Evolutionary conservation across 2,113 vertebrate genomes (phyloP).

Genomic region (Parotia lawesii): DNA sequence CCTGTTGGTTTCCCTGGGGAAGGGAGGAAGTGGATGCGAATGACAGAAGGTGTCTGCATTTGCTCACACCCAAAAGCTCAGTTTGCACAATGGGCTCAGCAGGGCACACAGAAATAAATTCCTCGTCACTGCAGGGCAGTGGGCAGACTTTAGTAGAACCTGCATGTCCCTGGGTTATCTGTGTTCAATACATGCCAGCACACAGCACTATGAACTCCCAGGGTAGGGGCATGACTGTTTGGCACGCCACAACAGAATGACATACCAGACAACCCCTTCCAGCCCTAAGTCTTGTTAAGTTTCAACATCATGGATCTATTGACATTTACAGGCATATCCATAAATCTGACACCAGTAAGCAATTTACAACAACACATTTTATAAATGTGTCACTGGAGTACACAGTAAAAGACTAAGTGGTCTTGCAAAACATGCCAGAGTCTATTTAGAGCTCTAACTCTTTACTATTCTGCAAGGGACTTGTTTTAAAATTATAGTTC

Average conservation of each 20-base stretch:
- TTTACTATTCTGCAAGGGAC: not conserved
- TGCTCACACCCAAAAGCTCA: accelerated
- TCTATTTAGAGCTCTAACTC: not conserved
- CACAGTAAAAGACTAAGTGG: not conserved
- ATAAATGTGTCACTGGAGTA: conserved; percentile 32
- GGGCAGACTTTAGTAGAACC: not conserved
- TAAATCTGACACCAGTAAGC: conserved; percentile 25
- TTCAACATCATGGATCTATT: not conserved
- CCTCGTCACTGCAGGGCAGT: not conserved
- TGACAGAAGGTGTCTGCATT: not conserved
- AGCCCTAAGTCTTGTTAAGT: not conserved
- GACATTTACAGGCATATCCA: not conserved
- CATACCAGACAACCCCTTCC: not conserved
- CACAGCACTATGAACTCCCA: not conserved
- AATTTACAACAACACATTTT: conserved; percentile 37
- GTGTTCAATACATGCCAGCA: not conserved
- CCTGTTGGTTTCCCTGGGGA: not conserved
- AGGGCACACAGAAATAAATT: not conserved
- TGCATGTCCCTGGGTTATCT: not conserved
- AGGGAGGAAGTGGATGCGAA: not conserved
- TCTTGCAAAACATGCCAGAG: not conserved
- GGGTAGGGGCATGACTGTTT: not conserved
- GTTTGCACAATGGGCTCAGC: not conserved
- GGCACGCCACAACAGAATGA: accelerated
- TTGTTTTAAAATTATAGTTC: not conserved